Percentiles rank a stretch among this genome's conserved stretches.
phyloP scores from a whole-genome alignment of 1,140 invertebrate species.

The Drosophila ohnishii region DNA sequence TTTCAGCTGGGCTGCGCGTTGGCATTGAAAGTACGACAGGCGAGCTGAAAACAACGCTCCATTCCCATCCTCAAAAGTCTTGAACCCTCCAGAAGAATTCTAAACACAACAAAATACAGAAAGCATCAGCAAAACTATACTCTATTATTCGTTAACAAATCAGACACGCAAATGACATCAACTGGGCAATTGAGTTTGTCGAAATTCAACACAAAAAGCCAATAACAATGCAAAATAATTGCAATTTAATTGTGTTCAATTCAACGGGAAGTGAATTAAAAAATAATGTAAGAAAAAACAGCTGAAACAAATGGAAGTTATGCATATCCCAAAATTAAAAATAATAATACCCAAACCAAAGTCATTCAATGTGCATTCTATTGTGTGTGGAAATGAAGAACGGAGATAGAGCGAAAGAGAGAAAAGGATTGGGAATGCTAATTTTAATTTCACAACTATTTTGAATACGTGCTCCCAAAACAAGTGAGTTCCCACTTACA shows the following conservation, averaged over 20 bases:
- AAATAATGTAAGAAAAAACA: slow-evolving; percentile 16
- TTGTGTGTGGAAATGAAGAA: slow-evolving; percentile 24
- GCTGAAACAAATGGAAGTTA: slow-evolving; percentile 18
- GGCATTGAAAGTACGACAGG: slow-evolving; percentile 78
- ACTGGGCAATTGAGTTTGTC: slow-evolving; percentile 34
- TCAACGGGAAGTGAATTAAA: slow-evolving; percentile 44
- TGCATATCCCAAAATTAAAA: slow-evolving; percentile 10
- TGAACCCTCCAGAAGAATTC: slow-evolving; percentile 26
- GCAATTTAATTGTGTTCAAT: slow-evolving; percentile 64
- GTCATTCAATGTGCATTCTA: slow-evolving; percentile 32
- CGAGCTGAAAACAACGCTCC: slow-evolving; percentile 71
- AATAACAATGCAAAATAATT: slow-evolving; percentile 58
- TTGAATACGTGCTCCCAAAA: slow-evolving; percentile 43
- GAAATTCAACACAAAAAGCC: slow-evolving; percentile 27
- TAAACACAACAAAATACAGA: slow-evolving; percentile 16
- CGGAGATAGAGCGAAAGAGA: background rate
- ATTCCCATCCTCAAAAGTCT: slow-evolving; percentile 43
- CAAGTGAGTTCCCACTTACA: slow-evolving; percentile 53
- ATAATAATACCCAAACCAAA: slow-evolving; percentile 11
- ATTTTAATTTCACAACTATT: slow-evolving; percentile 26
- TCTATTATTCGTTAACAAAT: slow-evolving; percentile 27
- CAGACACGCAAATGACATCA: slow-evolving; percentile 58
- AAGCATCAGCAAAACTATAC: slow-evolving; percentile 25
- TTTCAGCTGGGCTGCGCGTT: slow-evolving; percentile 62
- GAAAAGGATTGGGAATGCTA: slow-evolving; percentile 22